phyloP scores from a whole-genome alignment of 2,888 invertebrate genomes.

The Ametastegia equiseti region DNA sequence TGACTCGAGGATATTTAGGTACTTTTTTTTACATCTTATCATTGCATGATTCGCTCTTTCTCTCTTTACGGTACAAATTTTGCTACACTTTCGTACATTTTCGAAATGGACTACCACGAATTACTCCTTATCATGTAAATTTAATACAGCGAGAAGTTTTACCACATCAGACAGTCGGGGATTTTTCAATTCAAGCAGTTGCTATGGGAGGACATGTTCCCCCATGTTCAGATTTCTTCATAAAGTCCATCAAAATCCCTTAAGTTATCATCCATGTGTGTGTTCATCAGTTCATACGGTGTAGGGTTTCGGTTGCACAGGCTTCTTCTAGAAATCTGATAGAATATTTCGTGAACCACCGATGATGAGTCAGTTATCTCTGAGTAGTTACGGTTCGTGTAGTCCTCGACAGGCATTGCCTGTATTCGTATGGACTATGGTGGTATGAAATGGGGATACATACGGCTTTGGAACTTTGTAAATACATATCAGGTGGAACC shows the following conservation, averaged over 20 bases:
- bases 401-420: background rate
- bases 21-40: background rate
- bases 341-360: slow-evolving; percentile 31
- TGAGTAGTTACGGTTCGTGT: too few species aligned
- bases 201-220: background rate
- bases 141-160: too few species aligned
- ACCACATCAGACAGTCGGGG: too few species aligned
- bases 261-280: background rate
- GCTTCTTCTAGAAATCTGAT: slow-evolving; percentile 31
- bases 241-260: background rate
- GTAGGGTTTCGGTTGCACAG: slow-evolving; percentile 15
- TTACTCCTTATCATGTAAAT: too few species aligned
- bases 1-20: slow-evolving; percentile 70
- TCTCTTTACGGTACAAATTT: too few species aligned
- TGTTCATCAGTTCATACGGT: background rate
- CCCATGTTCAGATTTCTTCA: background rate
- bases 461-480: background rate
- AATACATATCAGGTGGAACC: background rate
- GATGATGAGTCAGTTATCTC: slow-evolving; percentile 36
- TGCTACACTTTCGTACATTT: too few species aligned
- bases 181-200: too few species aligned
- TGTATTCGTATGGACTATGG: background rate
- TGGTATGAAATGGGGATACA: background rate
- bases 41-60: background rate
- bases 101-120: too few species aligned